phyloP scores from a whole-genome alignment of 37 sponge, comb jelly and placozoan species.

The Chondrosia reniformis region DNA sequence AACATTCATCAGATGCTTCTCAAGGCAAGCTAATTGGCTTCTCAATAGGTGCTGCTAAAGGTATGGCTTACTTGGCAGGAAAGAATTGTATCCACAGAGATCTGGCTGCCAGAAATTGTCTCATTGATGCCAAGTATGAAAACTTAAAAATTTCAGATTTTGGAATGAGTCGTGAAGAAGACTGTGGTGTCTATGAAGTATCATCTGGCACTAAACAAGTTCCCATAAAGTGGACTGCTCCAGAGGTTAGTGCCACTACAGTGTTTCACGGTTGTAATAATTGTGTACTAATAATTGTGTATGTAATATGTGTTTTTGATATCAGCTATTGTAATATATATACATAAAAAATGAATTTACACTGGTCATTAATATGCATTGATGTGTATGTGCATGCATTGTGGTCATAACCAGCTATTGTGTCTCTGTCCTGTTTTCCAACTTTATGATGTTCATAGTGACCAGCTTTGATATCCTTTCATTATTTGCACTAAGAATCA shows the following conservation, averaged over 20 bases:
- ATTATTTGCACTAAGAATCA: too few species aligned
- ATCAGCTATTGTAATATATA: too few species aligned
- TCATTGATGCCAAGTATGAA: conserved; percentile 65
- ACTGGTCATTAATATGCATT: too few species aligned
- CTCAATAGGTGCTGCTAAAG: conserved; percentile 52
- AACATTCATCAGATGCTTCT: conserved; percentile 44
- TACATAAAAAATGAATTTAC: too few species aligned
- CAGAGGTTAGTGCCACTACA: conserved; percentile 63
- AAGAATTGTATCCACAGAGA: conserved; percentile 89
- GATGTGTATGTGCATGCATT: too few species aligned
- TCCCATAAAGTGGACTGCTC: conserved; percentile 96
- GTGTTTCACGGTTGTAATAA: too few species aligned
- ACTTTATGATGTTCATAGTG: too few species aligned
- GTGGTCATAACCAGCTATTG: too few species aligned
- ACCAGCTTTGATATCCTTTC: too few species aligned
- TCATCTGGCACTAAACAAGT: conserved; percentile 68
- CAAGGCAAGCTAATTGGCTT: conserved; percentile 52
- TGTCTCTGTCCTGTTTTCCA: too few species aligned
- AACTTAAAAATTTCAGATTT: conserved; percentile 86
- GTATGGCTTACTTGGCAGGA: conserved; percentile 78
- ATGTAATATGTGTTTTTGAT: too few species aligned
- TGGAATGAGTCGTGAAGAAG: conserved; percentile 89
- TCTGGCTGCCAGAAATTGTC: conserved; percentile 90
- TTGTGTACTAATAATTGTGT: too few species aligned
- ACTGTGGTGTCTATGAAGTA: conserved; percentile 78